A percentile compares a stretch with the other conserved stretches of the same genome.
Conservation (phyloP, 2,888 invertebrate genomes). For the Drosophila eohydei region DNA sequence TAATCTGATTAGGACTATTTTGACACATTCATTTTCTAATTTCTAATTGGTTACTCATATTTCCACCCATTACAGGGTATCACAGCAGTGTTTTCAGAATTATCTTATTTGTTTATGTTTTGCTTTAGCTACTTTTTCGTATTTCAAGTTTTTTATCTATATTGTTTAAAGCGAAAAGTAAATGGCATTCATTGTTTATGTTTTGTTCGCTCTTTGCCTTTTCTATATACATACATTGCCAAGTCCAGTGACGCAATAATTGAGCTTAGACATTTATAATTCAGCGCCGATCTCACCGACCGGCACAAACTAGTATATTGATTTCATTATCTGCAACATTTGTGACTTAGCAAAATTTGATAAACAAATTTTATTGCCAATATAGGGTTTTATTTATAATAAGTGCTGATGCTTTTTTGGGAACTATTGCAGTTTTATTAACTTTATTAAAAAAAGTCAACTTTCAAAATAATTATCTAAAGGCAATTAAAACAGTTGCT, state of each 20-base stretch:
- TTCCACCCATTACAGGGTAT: slow-evolving; percentile 11
- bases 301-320: slow-evolving; percentile 16
- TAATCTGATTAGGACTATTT: background rate
- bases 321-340: slow-evolving; percentile 22
- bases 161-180: slow-evolving; percentile 18
- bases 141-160: slow-evolving; percentile 19
- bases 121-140: slow-evolving; percentile 16
- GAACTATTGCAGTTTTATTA: too few species aligned
- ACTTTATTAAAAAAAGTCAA: background rate
- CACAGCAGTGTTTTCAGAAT: background rate
- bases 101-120: slow-evolving; percentile 13
- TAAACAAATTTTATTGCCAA: background rate
- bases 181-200: slow-evolving; percentile 36
- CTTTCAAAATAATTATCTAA: background rate
- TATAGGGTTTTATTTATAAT: background rate
- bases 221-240: slow-evolving; percentile 11
- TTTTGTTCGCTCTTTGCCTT: slow-evolving; percentile 31
- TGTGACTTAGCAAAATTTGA: background rate
- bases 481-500: slow-evolving; percentile 1
- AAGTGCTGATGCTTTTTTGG: too few species aligned
- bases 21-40: background rate
- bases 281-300: slow-evolving; percentile 23
- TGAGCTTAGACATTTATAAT: slow-evolving; percentile 14
- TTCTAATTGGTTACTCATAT: background rate
- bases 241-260: slow-evolving; percentile 28